Evolutionary conservation across 2,797 vertebrate genomes (phyloP).

Genomic region (Sorex maritimensis): DNA sequence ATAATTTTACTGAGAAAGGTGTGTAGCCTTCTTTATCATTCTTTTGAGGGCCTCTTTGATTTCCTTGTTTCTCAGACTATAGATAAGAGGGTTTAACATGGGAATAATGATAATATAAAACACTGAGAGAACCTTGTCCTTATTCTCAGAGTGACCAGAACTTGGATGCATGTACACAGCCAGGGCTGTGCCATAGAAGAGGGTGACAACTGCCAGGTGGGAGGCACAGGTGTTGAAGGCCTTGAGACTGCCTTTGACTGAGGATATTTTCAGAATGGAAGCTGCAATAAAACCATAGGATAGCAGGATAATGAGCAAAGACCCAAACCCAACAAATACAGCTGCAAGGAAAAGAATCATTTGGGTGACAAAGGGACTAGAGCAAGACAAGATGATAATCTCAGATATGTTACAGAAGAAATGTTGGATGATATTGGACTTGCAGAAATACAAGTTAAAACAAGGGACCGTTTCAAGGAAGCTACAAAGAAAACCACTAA

Average conservation of each 20-base stretch:
- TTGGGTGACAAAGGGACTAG: not conserved
- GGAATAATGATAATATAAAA: not conserved
- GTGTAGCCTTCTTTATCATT: not conserved
- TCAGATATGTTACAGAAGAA: not conserved
- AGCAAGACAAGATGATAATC: constrained; percentile 1
- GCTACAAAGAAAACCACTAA: not conserved
- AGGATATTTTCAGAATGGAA: constrained; percentile 24
- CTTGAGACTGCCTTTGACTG: not conserved
- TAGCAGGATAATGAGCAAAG: constrained; percentile 17
- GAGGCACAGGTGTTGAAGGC: constrained; percentile 62
- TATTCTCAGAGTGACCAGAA: not conserved
- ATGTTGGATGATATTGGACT: not conserved
- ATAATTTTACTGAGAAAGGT: not conserved
- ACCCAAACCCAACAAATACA: not conserved
- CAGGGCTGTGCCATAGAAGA: constrained; percentile 42
- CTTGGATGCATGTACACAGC: constrained; percentile 19
- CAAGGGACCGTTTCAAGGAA: not conserved
- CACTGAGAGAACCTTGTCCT: constrained; percentile 37
- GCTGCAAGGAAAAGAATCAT: not conserved
- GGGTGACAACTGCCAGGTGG: constrained; percentile 30
- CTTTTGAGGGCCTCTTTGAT: constrained; percentile 49
- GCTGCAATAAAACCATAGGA: not conserved
- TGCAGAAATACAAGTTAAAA: not conserved
- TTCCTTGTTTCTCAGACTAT: constrained; percentile 27
- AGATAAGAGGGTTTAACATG: constrained; percentile 40